A percentile compares a stretch with the other conserved stretches of the same genome.
Conservation (phyloP, 2,113 vertebrate species). For the Clarias magur region DNA sequence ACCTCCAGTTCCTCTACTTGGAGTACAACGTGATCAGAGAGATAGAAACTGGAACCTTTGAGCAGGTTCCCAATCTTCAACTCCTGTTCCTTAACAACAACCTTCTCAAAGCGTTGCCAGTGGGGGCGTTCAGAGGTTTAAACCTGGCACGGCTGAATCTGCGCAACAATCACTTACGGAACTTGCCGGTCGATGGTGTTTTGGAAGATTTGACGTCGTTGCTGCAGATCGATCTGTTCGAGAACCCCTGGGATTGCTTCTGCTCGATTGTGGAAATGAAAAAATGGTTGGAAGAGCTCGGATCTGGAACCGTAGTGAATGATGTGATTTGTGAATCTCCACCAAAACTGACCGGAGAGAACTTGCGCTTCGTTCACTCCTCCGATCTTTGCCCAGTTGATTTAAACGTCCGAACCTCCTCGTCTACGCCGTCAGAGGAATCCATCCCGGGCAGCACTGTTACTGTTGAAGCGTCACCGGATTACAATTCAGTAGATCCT, state of each 20-base stretch:
- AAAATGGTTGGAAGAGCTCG: slow-evolving; percentile 92
- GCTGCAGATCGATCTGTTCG: slow-evolving; percentile 94
- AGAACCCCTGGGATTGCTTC: slow-evolving; percentile 98
- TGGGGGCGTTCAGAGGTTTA: slow-evolving; percentile 83
- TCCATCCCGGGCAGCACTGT: slow-evolving; percentile 80
- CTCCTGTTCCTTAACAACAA: slow-evolving; percentile 97
- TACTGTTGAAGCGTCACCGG: slow-evolving; percentile 78
- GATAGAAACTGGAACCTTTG: slow-evolving; percentile 84
- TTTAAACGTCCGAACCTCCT: slow-evolving; percentile 81
- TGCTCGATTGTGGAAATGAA: slow-evolving; percentile 89
- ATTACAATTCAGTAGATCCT: slow-evolving; percentile 72
- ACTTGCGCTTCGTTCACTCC: slow-evolving; percentile 84
- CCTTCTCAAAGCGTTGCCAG: slow-evolving; percentile 86
- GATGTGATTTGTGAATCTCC: slow-evolving; percentile 92
- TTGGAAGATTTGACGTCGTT: slow-evolving; percentile 88
- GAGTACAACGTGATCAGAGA: slow-evolving; percentile 94
- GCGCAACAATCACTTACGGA: slow-evolving; percentile 89
- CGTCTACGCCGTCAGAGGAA: slow-evolving; percentile 83
- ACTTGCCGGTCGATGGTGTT: slow-evolving; percentile 85
- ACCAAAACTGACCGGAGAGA: slow-evolving; percentile 85
- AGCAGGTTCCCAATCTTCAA: slow-evolving; percentile 88
- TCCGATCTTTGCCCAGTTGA: slow-evolving; percentile 91
- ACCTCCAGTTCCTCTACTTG: slow-evolving; percentile 93
- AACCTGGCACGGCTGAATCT: slow-evolving; percentile 89
- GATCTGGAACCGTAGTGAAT: slow-evolving; percentile 87